Evolutionary conservation across 2,797 vertebrate genomes (phyloP), one percentile per base, ranked within the genome.

Genomic region (Limnodromus scolopaceus): DNA sequence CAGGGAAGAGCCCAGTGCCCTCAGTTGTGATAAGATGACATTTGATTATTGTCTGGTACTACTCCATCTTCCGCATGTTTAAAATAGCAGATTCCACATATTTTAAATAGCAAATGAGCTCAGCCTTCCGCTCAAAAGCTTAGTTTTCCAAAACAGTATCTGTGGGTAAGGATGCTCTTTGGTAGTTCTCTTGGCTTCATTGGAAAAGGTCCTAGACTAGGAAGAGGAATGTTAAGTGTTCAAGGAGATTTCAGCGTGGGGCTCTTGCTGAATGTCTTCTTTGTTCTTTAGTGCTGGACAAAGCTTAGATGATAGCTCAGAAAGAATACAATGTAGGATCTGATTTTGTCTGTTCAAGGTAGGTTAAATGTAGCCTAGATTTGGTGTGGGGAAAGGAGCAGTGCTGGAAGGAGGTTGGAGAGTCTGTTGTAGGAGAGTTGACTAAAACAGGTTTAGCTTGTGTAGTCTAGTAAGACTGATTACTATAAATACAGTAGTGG

Each of bases 21-120:
- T 66, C 48, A 57, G 16, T 20, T 81, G 69, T 72, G 77, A 68
- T 63, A 69, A 71, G 57, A 60, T 78, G 79, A 49, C 13, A 58
- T 69, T 86, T 90, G 61, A 45, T 28, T 72, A 32, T 81, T 83
- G 20, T 45, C 55, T 87, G 61, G 4, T 85, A 20, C 38, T 66
- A 38, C 30, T 91, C 22, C n/a, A n/a, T 32, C 45, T 83, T 82
- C 36, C 3, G 6, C 4, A 1, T 74, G 24, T 39, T 92, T 76
- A 36, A 91, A 92, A 60, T 15, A 32, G 14, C 22, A 48, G 45
- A 23, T 57, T 41, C 63, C 63, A 60, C 6, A 2, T 77, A 38
- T 27, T 77, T 81, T 32, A 58, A 92, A 45, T 20, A 91, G 10
- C 45, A 88, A 58, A 78, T 89, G 7, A 86, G 65, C 32, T 92